These are phyloP conservation scores for Actinernus sp. DNA, from an alignment of 92 coral and sea anemone genomes.

Conservation along the genomic window DNA sequence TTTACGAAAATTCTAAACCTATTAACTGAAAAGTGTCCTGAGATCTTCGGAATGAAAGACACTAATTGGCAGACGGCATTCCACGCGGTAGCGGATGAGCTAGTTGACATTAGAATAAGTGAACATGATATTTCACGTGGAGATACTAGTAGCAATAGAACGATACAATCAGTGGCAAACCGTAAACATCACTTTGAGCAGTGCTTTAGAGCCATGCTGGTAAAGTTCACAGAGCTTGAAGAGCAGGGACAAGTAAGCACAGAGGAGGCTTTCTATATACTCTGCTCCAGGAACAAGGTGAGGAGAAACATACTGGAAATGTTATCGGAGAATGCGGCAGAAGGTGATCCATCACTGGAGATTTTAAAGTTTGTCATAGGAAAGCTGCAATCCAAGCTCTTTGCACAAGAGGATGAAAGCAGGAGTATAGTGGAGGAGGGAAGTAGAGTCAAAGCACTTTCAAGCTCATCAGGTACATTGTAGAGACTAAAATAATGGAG, in stretches of 20 bases:
- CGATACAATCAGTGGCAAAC: neutral
- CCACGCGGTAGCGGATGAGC: conserved; percentile 43
- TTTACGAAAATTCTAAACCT: conserved; percentile 33
- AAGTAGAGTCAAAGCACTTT: too few relatives aligned
- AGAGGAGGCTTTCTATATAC: neutral
- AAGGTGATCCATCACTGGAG: conserved; percentile 2
- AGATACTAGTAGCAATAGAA: too few relatives aligned
- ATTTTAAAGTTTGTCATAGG: conserved; percentile 56
- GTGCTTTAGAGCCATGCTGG: conserved; percentile 2
- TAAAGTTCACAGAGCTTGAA: neutral
- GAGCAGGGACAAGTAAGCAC: neutral
- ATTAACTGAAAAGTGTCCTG: conserved; percentile 25
- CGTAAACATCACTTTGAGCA: conserved; percentile 5
- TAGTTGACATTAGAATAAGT: neutral
- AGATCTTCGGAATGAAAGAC: conserved; percentile 30
- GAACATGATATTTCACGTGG: neutral
- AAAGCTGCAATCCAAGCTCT: conserved; percentile 51
- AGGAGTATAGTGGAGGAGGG: too few relatives aligned
- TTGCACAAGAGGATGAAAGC: conserved; percentile 2
- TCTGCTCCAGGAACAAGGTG: conserved; percentile 1
- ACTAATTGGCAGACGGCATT: conserved; percentile 44
- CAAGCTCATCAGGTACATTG: too few relatives aligned
- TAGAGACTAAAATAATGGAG: too few relatives aligned
- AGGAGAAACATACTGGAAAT: conserved; percentile 1
- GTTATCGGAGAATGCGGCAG: neutral